These are phyloP conservation scores for Drosophila pegasa DNA, from an alignment of 2,888 invertebrate species.

Conservation along the genomic window DNA sequence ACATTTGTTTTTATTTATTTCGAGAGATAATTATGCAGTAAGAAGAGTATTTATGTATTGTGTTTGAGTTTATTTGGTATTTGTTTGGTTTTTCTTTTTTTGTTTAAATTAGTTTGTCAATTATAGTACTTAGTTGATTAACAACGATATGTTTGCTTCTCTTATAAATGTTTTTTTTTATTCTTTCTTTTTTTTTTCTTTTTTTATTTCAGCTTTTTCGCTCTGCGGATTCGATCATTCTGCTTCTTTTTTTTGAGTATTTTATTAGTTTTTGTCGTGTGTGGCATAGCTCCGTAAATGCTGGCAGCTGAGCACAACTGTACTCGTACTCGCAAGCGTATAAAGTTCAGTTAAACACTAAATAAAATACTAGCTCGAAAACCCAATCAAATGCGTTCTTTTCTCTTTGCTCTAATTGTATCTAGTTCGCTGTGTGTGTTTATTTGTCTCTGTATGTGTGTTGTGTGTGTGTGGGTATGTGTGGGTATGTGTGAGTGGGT, in stretches of 20 bases:
- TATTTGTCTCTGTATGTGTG: conserved; percentile 21
- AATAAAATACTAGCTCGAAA: conserved; percentile 57
- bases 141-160: conserved; percentile 74
- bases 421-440: conserved; percentile 40
- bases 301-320: conserved; percentile 31
- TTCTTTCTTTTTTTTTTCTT: conserved; percentile 3
- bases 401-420: conserved; percentile 59
- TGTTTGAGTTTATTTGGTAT: conserved; percentile 17
- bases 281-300: conserved; percentile 43
- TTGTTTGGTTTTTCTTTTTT: conserved; percentile 26
- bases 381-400: conserved; percentile 49
- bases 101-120: conserved; percentile 34
- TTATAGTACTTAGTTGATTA: conserved; percentile 44
- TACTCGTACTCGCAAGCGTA: conserved; percentile 35
- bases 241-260: conserved; percentile 4
- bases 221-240: not conserved
- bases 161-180: conserved; percentile 12
- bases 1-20: conserved; percentile 12
- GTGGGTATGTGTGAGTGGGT: not conserved
- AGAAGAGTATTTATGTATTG: conserved; percentile 27
- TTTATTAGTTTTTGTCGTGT: conserved; percentile 24
- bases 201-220: not conserved
- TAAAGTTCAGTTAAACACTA: conserved; percentile 36
- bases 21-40: conserved; percentile 23
- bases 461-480: conserved; percentile 16